phyloP scores from a whole-genome alignment of 2,113 vertebrate genomes.

The Corythoichthys intestinalis region DNA sequence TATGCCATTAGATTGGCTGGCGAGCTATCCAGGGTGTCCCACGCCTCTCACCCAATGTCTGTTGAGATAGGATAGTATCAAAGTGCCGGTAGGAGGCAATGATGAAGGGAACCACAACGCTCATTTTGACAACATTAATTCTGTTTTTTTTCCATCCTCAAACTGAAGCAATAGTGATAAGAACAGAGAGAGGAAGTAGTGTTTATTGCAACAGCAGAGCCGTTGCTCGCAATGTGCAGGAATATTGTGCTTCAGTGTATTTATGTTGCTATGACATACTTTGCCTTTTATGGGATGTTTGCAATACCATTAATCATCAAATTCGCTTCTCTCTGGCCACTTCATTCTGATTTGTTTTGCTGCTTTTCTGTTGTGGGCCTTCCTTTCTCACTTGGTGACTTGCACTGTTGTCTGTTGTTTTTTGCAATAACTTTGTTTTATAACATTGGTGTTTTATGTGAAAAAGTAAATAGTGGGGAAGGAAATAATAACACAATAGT shows the following conservation, averaged over 20 bases:
- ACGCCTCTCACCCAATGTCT: not conserved
- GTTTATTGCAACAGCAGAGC: slow-evolving; percentile 37
- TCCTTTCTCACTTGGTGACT: slow-evolving; percentile 9
- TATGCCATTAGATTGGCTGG: not conserved
- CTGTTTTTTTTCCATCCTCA: not conserved
- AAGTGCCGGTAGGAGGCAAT: not conserved
- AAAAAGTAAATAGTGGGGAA: not conserved
- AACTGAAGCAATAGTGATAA: not conserved
- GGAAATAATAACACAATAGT: not conserved
- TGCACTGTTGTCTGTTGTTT: not conserved
- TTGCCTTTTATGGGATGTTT: slow-evolving; percentile 58
- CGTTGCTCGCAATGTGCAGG: slow-evolving; percentile 44
- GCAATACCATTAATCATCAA: slow-evolving; percentile 45
- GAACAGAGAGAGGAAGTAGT: slow-evolving; percentile 39
- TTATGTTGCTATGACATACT: slow-evolving; percentile 57
- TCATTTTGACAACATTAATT: not conserved
- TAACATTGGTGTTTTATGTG: not conserved
- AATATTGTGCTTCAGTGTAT: slow-evolving; percentile 50
- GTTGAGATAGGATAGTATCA: not conserved
- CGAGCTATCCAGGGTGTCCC: not conserved
- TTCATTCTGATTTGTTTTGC: slow-evolving; percentile 14
- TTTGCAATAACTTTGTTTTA: slow-evolving; percentile 4
- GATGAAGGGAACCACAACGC: not conserved
- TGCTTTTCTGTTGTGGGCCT: not conserved
- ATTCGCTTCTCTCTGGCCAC: slow-evolving; percentile 24